A percentile compares a stretch with the other conserved stretches of the same genome.
Conservation (phyloP, 2,888 invertebrate species). For the Drosophila atripex region DNA sequence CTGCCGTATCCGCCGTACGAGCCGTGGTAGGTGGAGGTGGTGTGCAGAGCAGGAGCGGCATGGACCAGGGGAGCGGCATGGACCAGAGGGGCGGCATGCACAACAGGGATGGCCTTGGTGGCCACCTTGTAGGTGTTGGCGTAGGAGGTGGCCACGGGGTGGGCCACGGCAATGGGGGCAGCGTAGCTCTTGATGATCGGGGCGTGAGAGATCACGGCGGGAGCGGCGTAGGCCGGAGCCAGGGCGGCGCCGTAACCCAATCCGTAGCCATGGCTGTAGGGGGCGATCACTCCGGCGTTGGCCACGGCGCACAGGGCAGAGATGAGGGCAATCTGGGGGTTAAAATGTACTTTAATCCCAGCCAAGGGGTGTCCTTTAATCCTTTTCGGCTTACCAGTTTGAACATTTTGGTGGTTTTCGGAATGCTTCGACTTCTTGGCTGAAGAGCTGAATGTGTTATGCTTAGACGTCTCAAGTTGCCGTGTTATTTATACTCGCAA, state of each 20-base stretch:
- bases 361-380: conserved; percentile 39
- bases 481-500: conserved; percentile 83
- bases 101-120: conserved; percentile 79
- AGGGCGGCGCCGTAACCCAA: conserved; percentile 75
- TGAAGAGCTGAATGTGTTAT: conserved; percentile 81
- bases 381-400: conserved; percentile 83
- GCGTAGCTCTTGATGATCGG: conserved; percentile 79
- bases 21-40: conserved; percentile 80
- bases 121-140: conserved; percentile 83
- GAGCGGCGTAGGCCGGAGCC: conserved; percentile 76
- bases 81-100: conserved; percentile 75
- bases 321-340: conserved; percentile 78
- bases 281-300: conserved; percentile 83
- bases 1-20: conserved; percentile 67
- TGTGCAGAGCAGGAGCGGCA: conserved; percentile 81
- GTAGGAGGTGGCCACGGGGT: conserved; percentile 82
- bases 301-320: conserved; percentile 84
- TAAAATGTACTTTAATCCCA: not conserved
- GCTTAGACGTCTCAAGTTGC: conserved; percentile 74
- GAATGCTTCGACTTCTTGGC: conserved; percentile 68
- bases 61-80: conserved; percentile 69
- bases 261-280: conserved; percentile 73
- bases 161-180: conserved; percentile 77
- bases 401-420: conserved; percentile 81
- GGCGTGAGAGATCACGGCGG: conserved; percentile 72